phyloP scores from a whole-genome alignment of 2,113 vertebrate genomes.

The human region DNA sequence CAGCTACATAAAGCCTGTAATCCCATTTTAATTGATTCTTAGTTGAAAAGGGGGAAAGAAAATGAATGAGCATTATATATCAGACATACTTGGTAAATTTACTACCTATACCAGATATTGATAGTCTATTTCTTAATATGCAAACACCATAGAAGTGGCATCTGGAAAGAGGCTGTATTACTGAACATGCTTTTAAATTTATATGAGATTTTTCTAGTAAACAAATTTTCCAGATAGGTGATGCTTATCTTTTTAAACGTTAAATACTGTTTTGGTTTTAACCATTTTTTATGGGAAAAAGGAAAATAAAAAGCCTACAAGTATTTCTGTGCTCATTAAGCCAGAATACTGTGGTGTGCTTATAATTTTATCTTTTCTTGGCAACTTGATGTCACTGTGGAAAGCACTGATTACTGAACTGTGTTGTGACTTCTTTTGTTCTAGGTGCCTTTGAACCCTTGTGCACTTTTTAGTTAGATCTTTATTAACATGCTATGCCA shows the following conservation, averaged over 20 bases:
- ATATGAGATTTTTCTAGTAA: constrained; percentile 23
- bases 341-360: not conserved
- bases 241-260: not conserved
- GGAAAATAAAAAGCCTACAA: not conserved
- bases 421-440: not conserved
- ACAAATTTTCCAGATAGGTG: not conserved
- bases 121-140: not conserved
- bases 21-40: constrained; percentile 20
- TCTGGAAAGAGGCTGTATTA: not conserved
- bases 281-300: not conserved
- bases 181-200: not conserved
- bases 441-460: not conserved
- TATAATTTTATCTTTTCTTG: constrained; percentile 39
- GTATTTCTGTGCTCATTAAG: not conserved
- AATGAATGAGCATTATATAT: not conserved
- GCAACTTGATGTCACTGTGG: not conserved
- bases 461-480: not conserved
- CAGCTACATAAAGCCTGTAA: not conserved
- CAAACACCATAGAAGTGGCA: not conserved
- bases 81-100: not conserved
- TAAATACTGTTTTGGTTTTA: constrained; percentile 30
- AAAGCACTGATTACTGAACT: not conserved
- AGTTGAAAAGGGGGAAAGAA: constrained; percentile 1
- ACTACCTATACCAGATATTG: not conserved
- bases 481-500: not conserved